Evolutionary conservation across 1,140 invertebrate species (phyloP).

Genomic region (Hypothenemus hampei): DNA sequence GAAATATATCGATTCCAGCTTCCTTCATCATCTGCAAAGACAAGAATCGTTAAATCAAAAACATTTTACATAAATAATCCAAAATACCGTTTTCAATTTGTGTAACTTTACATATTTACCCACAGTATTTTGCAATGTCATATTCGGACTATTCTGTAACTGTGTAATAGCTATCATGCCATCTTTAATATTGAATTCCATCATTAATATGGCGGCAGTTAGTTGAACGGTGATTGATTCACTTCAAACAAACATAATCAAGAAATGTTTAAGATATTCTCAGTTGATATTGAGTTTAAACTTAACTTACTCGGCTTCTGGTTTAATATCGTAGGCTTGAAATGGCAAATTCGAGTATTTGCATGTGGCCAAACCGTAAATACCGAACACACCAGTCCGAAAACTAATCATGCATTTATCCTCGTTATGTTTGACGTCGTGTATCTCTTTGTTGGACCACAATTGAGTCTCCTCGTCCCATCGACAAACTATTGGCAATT

Average conservation of each 20-base stretch:
- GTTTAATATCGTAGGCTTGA: conserved; percentile 78
- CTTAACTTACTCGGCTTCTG: conserved; percentile 52
- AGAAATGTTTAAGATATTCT: background rate
- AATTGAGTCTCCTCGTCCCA: conserved; percentile 58
- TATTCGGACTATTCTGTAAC: conserved; percentile 54
- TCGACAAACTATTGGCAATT: conserved; percentile 72
- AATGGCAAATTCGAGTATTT: conserved; percentile 76
- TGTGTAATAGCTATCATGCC: conserved; percentile 53
- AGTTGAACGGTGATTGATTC: conserved; percentile 57
- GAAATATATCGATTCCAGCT: conserved; percentile 86
- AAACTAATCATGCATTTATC: conserved; percentile 73
- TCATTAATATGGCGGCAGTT: conserved; percentile 62
- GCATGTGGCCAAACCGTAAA: conserved; percentile 68
- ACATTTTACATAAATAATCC: background rate
- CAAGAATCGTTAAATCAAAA: background rate
- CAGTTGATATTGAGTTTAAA: background rate
- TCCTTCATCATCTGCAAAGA: conserved; percentile 61
- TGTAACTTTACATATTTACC: conserved; percentile 53
- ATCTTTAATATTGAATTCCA: conserved; percentile 63
- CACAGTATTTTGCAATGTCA: conserved; percentile 51
- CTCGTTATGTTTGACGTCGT: conserved; percentile 79
- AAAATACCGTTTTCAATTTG: conserved; percentile 50
- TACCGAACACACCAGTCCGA: conserved; percentile 66
- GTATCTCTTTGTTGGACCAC: conserved; percentile 73
- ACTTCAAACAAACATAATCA: conserved; percentile 28